Evolutionary conservation across 2,888 invertebrate species (phyloP).

Genomic region (Eilema caniola): DNA sequence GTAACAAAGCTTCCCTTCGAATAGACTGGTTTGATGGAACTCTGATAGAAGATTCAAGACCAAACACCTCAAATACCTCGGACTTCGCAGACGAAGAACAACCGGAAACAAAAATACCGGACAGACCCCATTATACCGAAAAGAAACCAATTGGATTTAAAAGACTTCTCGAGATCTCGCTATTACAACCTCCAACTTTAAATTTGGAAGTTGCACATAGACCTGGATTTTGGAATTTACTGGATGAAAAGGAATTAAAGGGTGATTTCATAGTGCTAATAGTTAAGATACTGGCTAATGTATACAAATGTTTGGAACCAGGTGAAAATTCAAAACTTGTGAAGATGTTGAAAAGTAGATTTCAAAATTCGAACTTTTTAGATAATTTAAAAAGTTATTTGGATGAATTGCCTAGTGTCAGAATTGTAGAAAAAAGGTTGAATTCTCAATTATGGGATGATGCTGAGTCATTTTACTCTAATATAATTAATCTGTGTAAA

Average conservation of each 20-base stretch:
- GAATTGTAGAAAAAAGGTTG: constrained; percentile 73
- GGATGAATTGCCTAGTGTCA: constrained; percentile 66
- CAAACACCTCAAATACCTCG: constrained; percentile 47
- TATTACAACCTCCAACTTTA: constrained; percentile 72
- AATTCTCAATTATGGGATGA: constrained; percentile 80
- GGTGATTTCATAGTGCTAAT: constrained; percentile 82
- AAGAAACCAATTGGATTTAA: constrained; percentile 82
- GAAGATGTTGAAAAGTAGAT: constrained; percentile 64
- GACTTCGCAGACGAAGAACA: constrained; percentile 69
- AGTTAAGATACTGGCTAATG: constrained; percentile 73
- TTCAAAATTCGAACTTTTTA: constrained; percentile 71
- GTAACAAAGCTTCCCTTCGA: constrained; percentile 68
- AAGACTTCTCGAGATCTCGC: constrained; percentile 74
- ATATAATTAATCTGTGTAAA: constrained; percentile 67
- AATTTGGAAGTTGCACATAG: constrained; percentile 76
- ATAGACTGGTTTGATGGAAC: constrained; percentile 85
- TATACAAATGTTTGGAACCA: constrained; percentile 69
- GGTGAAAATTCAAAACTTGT: constrained; percentile 71
- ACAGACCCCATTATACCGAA: constrained; percentile 63
- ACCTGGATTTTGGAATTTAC: constrained; percentile 79
- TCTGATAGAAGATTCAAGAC: constrained; percentile 67
- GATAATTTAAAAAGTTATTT: constrained; percentile 68
- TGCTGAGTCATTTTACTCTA: constrained; percentile 69
- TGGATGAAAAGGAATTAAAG: constrained; percentile 72
- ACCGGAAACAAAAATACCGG: constrained; percentile 46